These are phyloP conservation scores for Diglossa brunneiventris DNA, from an alignment of 2,113 vertebrate species.

Conservation along the genomic window DNA sequence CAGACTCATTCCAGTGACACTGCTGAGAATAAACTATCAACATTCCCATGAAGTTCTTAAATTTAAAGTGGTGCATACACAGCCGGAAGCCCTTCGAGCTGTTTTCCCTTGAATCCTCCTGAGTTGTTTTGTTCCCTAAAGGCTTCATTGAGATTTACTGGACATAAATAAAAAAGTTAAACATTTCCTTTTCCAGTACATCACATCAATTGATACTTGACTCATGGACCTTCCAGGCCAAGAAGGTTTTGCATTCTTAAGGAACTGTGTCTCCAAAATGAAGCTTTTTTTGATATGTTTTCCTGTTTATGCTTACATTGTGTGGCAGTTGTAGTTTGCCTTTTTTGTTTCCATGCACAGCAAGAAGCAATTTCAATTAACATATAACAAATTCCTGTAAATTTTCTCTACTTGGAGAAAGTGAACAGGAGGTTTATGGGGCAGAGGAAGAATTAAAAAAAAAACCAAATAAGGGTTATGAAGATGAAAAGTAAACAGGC, in stretches of 20 bases:
- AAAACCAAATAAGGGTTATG: not conserved
- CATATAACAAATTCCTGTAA: constrained; percentile 2
- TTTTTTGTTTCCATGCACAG: not conserved
- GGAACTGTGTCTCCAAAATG: not conserved
- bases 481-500: not conserved
- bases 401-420: not conserved
- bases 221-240: not conserved
- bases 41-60: not conserved
- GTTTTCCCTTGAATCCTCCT: not conserved
- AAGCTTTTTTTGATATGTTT: not conserved
- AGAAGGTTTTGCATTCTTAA: not conserved
- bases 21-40: not conserved
- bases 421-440: not conserved
- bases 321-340: not conserved
- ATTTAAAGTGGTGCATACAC: not conserved
- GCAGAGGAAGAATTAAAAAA: not conserved
- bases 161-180: constrained; percentile 4
- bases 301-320: constrained; percentile 12
- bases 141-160: constrained; percentile 15
- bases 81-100: not conserved
- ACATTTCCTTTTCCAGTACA: not conserved
- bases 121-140: not conserved
- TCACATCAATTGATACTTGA: constrained; percentile 5
- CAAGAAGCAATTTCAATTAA: constrained; percentile 19
- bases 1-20: not conserved